Evolutionary conservation across 2,113 vertebrate species (phyloP), one percentile per base, ranked within the genome.

Genomic region (Crotophaga sulcirostris): DNA sequence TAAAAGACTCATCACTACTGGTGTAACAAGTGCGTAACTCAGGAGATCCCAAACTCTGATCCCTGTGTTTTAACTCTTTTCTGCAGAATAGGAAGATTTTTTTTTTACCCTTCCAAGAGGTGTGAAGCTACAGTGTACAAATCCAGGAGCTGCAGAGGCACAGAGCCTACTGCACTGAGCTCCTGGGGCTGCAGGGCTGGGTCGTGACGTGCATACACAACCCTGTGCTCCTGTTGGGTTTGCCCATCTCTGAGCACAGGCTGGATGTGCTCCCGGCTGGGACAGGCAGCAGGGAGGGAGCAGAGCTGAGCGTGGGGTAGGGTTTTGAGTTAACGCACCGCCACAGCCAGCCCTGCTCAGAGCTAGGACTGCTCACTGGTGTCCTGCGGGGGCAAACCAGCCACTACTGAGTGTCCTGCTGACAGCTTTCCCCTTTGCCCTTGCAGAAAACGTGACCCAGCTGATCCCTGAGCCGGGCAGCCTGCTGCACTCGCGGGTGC

Each of bases 391-490:
- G 51, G 54, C 47, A 66, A 3, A 34, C 0, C 36, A 60, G 60
- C n/a, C 23, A 0, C 62, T 29, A 1, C 25, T 0, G 8, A 73
- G 68, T 0, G 5, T 16, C 36, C 29, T 2, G 0, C 72, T 90
- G 2, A 83, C 62, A 4, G 7, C 11, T 13, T 16, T 81, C 20
- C 62, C 55, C 52, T 52, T 72, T 55, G 8, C 1, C 72, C 51
- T 28, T 33, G 5, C 97, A 99, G 99, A 99, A 59, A 98, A 98
- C 1, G 97, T 99, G 94, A 97, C 98, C 16, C 98, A 98, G 98
- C 97, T 99, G 97, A 98, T 99, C 93, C 99, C 99, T 0, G 99
- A 99, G 78, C 97, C 95, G 0, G 99, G 98, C 59, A 99, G 98
- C 68, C 97, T 97, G 8, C 98, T 99, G 88, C 98, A 99, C 29